These are phyloP conservation scores for Balearica regulorum DNA, from an alignment of 2,797 vertebrate species.

Conservation along the genomic window DNA sequence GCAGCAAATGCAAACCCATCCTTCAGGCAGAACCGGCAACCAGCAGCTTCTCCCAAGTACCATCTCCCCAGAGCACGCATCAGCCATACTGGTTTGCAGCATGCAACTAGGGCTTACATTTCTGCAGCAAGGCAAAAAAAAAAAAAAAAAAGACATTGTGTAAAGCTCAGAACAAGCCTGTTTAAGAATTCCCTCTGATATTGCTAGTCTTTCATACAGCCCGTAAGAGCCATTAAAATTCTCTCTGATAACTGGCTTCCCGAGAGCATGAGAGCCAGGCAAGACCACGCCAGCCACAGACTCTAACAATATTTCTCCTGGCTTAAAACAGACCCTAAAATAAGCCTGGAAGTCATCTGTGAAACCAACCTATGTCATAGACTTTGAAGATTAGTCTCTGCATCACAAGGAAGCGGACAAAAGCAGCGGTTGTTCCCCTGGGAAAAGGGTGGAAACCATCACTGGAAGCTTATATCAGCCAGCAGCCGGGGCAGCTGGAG, in stretches of 20 bases:
- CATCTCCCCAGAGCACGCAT: background rate
- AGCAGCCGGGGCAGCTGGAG: background rate
- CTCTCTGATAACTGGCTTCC: constrained; percentile 32
- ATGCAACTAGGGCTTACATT: constrained; percentile 5
- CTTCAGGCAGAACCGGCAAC: background rate
- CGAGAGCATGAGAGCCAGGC: background rate
- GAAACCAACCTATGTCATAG: background rate
- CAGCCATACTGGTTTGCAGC: background rate
- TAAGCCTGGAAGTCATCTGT: background rate
- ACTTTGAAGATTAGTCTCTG: background rate
- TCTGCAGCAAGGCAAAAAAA: background rate
- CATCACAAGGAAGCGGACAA: background rate
- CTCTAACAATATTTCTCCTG: background rate
- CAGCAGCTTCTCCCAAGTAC: background rate
- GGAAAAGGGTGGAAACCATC: background rate
- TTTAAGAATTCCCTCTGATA: constrained; percentile 58
- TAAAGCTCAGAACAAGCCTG: background rate
- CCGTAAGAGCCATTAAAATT: constrained; percentile 41
- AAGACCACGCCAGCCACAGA: background rate
- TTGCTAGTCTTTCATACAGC: constrained; percentile 1
- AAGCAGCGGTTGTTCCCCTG: background rate
- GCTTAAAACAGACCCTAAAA: constrained; percentile 12
- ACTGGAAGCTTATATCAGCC: background rate
- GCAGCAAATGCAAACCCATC: background rate
- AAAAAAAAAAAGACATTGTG: background rate